phyloP scores from a whole-genome alignment of 1,140 invertebrate species.

The Geopemphigus sp. region DNA sequence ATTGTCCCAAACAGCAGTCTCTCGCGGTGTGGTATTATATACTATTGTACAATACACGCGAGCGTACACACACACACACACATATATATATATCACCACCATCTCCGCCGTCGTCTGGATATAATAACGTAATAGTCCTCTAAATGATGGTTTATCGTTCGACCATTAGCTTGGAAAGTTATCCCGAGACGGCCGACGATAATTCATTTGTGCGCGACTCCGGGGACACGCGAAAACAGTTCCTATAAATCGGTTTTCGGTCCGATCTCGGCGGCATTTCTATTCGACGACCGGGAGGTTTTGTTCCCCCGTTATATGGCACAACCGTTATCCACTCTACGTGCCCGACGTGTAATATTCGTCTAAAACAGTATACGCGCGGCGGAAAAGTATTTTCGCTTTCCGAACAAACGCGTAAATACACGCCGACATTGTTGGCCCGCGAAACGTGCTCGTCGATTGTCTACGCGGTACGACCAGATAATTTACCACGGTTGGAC shows the following conservation, averaged over 20 bases:
- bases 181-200: neutral
- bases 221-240: neutral
- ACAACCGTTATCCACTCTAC: too few species aligned
- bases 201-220: constrained; percentile 13
- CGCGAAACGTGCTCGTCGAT: too few species aligned
- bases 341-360: too few species aligned
- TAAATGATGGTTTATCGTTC: constrained; percentile 43
- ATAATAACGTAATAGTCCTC: neutral
- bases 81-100: neutral
- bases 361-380: too few species aligned
- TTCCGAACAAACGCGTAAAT: too few species aligned
- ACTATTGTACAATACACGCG: neutral
- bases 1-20: constrained; percentile 30
- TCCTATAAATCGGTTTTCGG: neutral
- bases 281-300: too few species aligned
- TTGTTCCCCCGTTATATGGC: too few species aligned
- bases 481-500: too few species aligned
- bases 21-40: neutral
- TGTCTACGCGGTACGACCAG: too few species aligned
- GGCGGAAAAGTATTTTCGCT: too few species aligned
- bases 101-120: neutral
- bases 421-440: too few species aligned
- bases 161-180: constrained; percentile 35
- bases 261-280: neutral
- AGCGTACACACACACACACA: too few species aligned